These are phyloP conservation scores for Hypotaenidia philippensis DNA, from an alignment of 2,797 vertebrate species.

Conservation along the genomic window DNA sequence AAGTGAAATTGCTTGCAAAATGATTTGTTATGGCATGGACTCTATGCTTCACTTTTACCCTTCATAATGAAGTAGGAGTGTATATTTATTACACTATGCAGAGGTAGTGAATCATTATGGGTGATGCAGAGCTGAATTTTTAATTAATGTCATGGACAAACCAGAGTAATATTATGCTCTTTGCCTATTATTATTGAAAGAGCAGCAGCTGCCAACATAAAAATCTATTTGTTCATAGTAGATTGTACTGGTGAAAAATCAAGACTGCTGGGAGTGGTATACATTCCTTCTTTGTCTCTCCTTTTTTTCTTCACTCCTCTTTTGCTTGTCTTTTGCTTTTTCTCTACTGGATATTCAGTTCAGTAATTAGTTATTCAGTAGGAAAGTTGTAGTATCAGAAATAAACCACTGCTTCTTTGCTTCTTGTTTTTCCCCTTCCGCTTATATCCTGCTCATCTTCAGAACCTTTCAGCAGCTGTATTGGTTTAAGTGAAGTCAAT, in stretches of 20 bases:
- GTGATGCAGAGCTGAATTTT: slow-evolving; percentile 18
- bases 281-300: background rate
- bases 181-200: slow-evolving; percentile 20
- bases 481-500: background rate
- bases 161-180: background rate
- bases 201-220: slow-evolving; percentile 44
- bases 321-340: background rate
- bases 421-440: background rate
- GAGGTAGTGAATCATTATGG: background rate
- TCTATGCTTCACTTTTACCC: slow-evolving; percentile 28
- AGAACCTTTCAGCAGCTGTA: background rate
- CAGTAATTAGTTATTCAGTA: background rate
- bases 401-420: background rate
- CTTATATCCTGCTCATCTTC: background rate
- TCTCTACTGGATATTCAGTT: background rate
- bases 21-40: slow-evolving; percentile 15
- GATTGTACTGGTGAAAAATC: slow-evolving; percentile 17
- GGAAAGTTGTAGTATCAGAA: background rate
- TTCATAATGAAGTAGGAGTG: background rate
- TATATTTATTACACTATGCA: slow-evolving; percentile 23
- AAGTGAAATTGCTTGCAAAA: slow-evolving; percentile 1
- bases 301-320: background rate
- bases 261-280: background rate
- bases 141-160: slow-evolving; percentile 51
- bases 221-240: slow-evolving; percentile 43